phyloP scores from a whole-genome alignment of 2,797 vertebrate genomes.

The Gephyroberyx darwinii region DNA sequence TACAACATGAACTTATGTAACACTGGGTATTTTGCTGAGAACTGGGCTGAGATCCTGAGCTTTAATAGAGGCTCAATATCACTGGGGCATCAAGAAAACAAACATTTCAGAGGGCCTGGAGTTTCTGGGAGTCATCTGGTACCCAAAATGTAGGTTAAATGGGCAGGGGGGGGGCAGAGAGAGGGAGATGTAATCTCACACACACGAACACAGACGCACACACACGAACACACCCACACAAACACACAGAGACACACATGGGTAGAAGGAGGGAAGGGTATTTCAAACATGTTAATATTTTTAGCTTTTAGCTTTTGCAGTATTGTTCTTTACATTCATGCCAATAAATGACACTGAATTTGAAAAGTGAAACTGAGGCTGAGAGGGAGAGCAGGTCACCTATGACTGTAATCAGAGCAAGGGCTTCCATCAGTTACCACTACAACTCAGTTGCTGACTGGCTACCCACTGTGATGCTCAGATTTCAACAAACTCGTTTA shows the following conservation, averaged over 20 bases:
- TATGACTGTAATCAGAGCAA: slow-evolving; percentile 14
- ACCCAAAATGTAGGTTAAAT: slow-evolving; percentile 18
- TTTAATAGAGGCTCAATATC: slow-evolving; percentile 20
- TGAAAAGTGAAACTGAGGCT: background rate
- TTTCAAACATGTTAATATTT: no score
- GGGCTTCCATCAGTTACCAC: background rate
- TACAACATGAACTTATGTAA: slow-evolving; percentile 42
- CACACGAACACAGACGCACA: no score
- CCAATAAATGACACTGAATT: background rate
- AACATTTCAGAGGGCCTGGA: background rate
- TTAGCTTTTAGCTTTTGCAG: background rate
- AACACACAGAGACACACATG: no score
- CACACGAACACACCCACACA: no score
- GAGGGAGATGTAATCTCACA: no score
- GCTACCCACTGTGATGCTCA: background rate
- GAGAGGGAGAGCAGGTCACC: slow-evolving; percentile 6
- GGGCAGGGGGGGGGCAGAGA: no score
- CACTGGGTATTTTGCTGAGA: background rate
- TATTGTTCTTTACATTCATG: background rate
- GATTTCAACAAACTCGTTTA: slow-evolving; percentile 6
- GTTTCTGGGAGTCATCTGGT: background rate
- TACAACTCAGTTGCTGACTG: slow-evolving; percentile 5
- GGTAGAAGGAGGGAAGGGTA: no score
- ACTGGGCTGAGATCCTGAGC: slow-evolving; percentile 21
- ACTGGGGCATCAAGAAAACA: background rate